Percentiles rank a stretch among this genome's conserved stretches.
These are phyloP conservation scores for Nanger granti DNA, from an alignment of 2,113 vertebrate species.

Conservation along the genomic window DNA sequence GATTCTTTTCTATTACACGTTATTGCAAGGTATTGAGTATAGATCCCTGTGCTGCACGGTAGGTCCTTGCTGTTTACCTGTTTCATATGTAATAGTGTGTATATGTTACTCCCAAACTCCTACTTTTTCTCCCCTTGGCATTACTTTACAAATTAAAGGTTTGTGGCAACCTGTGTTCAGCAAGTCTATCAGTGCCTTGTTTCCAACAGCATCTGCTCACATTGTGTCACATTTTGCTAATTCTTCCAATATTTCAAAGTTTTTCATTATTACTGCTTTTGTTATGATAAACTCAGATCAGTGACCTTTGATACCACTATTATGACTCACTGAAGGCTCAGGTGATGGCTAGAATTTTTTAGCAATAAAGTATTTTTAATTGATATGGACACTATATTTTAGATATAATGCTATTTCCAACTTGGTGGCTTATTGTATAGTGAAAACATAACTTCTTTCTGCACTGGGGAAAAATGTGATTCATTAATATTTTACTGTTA, in stretches of 20 bases:
- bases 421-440: background rate
- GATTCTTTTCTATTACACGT: background rate
- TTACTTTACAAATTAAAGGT: background rate
- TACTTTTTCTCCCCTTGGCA: background rate
- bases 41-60: background rate
- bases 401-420: background rate
- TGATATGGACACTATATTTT: background rate
- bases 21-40: background rate
- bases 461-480: background rate
- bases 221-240: background rate
- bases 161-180: background rate
- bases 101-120: background rate
- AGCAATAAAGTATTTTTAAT: background rate
- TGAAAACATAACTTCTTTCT: background rate
- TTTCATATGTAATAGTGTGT: background rate
- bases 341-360: background rate
- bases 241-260: background rate
- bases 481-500: background rate
- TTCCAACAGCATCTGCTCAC: background rate
- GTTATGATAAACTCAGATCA: background rate
- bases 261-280: background rate
- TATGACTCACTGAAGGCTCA: background rate
- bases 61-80: background rate
- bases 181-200: background rate
- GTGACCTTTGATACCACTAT: background rate